Conservation (phyloP, 2,797 vertebrate genomes). For the Phrynocephalus guinanensis region DNA sequence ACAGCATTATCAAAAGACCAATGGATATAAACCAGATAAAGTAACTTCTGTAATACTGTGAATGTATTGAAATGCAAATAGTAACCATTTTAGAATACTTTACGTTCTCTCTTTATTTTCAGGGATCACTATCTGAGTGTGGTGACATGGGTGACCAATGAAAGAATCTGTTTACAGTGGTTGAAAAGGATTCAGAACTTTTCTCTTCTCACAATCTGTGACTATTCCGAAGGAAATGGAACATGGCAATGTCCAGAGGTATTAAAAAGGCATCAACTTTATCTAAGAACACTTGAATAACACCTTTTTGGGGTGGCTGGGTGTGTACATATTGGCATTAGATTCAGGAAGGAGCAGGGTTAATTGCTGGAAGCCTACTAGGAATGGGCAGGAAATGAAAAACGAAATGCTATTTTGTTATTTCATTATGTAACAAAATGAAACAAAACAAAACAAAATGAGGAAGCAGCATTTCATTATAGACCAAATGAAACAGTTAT, state of each 20-base stretch:
- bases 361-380: not conserved
- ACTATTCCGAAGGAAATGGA: constrained; percentile 65
- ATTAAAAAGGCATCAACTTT: constrained; percentile 23
- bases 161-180: constrained; percentile 93
- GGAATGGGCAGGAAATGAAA: too few relatives aligned
- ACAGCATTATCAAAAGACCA: not conserved
- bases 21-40: not conserved
- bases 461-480: not conserved
- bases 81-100: not conserved
- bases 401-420: too few relatives aligned
- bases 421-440: too few relatives aligned
- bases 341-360: not conserved
- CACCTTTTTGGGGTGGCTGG: not conserved
- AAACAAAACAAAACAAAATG: not conserved
- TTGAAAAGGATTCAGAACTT: constrained; percentile 92
- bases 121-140: constrained; percentile 94
- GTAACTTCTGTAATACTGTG: not conserved
- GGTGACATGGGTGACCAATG: constrained; percentile 91
- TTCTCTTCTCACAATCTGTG: constrained; percentile 87
- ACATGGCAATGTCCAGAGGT: constrained; percentile 75
- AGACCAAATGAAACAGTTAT: too few relatives aligned
- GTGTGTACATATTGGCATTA: not conserved
- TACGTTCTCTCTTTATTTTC: constrained; percentile 53
- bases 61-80: not conserved
- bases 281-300: not conserved